phyloP scores from a whole-genome alignment of 2,113 vertebrate species.

The Falco punctatus region DNA sequence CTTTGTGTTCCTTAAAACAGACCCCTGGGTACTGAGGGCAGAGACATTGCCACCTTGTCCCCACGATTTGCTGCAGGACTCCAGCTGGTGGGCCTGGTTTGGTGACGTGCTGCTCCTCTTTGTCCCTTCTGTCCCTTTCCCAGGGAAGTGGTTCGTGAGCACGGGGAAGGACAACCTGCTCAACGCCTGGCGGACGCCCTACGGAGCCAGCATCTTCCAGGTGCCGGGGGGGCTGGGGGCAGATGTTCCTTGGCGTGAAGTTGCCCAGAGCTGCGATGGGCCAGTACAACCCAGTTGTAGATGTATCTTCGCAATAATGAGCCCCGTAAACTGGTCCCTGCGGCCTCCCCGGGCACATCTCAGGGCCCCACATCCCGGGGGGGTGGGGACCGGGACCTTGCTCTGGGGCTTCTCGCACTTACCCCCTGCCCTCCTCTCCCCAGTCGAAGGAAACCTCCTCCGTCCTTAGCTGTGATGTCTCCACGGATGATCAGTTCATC shows the following conservation, averaged over 20 bases:
- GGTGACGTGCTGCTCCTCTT: neutral
- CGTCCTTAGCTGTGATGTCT: slow-evolving; percentile 96
- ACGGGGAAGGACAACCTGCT: slow-evolving; percentile 86
- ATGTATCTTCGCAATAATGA: fast-evolving
- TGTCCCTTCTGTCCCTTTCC: neutral
- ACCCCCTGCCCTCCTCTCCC: neutral
- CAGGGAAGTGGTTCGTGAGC: slow-evolving; percentile 91
- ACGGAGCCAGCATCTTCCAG: slow-evolving; percentile 85
- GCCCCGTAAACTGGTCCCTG: neutral
- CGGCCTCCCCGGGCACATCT: fast-evolving
- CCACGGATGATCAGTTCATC: slow-evolving; percentile 95
- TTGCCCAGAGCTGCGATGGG: neutral
- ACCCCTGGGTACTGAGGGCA: neutral
- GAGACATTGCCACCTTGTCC: neutral
- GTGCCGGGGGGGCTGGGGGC: slow-evolving; percentile 10
- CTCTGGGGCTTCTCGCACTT: neutral
- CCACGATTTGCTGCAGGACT: neutral
- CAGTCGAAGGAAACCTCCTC: slow-evolving; percentile 98
- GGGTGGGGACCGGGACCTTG: fast-evolving
- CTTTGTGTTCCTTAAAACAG: neutral
- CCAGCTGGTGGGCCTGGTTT: neutral
- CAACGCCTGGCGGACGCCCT: slow-evolving; percentile 83
- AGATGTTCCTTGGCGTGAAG: neutral
- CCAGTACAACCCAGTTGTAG: neutral
- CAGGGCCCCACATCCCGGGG: fast-evolving